Evolutionary conservation across 2,113 vertebrate species (phyloP), one percentile per base, ranked within the genome.

Genomic region (Syngnathus scovelli): DNA sequence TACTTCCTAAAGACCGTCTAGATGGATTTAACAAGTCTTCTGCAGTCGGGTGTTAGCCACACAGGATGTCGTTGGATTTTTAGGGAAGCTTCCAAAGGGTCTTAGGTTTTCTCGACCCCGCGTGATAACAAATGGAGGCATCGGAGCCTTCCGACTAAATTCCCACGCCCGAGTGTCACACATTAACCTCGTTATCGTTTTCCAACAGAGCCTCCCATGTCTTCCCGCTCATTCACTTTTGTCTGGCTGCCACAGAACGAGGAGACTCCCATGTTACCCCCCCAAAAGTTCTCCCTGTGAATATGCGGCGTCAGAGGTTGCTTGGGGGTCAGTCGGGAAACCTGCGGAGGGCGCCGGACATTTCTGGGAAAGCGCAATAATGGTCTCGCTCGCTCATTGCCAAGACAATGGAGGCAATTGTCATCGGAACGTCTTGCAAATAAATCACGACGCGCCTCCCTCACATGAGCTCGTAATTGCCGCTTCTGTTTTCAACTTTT

Each of bases 121-220:
- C 27, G 27, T 33, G 27, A 33, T 33, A 33, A 89, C 76, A 87
- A 86, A 84, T 85, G 77, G 74, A 76, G 79, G 82, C 81, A 80
- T 74, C 67, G 52, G 64, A 77, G 73, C 73, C 78, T 55, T 23
- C 55, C 55, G 6, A 18, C 15, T 58, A 78, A 67, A 82, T 86
- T 90, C 88, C 82, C 88, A 85, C 85, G 85, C 84, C 79, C 68
- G 67, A 80, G 68, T 77, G 83, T 88, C 80, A 81, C 85, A 87
- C 77, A 58, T 88, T 87, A 86, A 84, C 85, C 85, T 83, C 64
- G 73, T 78, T 80, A 79, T 83, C 64, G 13, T 73, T 56, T 78
- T 85, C 78, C 44, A 70, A 54, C 74, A 43, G 64, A 4, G 66
- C 74, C 79, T 78, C 83, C 81, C 73, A 77, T 80, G 70, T 78